Evolutionary conservation across 2,113 vertebrate genomes (phyloP), one percentile per base, ranked within the genome.

Genomic region (Oreocharis arfaki): DNA sequence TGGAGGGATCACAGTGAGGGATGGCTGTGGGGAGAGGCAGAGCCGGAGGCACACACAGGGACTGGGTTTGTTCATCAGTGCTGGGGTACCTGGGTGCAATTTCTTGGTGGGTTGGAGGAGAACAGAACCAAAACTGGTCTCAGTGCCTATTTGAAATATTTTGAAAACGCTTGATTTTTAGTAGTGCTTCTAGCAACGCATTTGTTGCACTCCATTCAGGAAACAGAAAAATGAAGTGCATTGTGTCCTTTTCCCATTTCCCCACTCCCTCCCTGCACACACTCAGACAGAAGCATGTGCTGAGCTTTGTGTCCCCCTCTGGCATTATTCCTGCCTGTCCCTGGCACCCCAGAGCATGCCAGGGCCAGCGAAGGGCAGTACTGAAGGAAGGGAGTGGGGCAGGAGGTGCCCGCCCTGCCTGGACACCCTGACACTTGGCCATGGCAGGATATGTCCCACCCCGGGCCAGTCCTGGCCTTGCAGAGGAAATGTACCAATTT

Each of bases 401-500:
- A 49, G 76, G 63, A 80, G 55, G 18, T 82, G 59, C 50, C 37
- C 90, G 61, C 23, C 41, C 23, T 61, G 41, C 52, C 55, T 14
- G 19, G 14, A 49, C 3, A 79, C 24, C 57, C 65, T 9, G 2
- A 11, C 4, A 1, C 1, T 1, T 0, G 22, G 20, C 91, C 3
- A 0, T 6, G 39, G 61, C 84, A 85, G 69, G 57, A 42, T 89
- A 28, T 2, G 5, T 73, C 61, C 55, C 7, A 0, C 55, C 16
- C 3, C 0, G 0, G 84, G 23, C 68, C 65, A 78, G 50, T 37
- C 84, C 63, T n/a, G 6, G 39, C 74, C 53, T 73, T n/a, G 63
- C 64, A 47, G 65, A 93, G 89, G 85, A 95, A 94, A 91, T 71
- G 82, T 70, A 47, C 77, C 75, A 65, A 87, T 97, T 97, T 98